Evolutionary conservation across 2,113 vertebrate species (phyloP).

Genomic region (Bombycilla garrulus): DNA sequence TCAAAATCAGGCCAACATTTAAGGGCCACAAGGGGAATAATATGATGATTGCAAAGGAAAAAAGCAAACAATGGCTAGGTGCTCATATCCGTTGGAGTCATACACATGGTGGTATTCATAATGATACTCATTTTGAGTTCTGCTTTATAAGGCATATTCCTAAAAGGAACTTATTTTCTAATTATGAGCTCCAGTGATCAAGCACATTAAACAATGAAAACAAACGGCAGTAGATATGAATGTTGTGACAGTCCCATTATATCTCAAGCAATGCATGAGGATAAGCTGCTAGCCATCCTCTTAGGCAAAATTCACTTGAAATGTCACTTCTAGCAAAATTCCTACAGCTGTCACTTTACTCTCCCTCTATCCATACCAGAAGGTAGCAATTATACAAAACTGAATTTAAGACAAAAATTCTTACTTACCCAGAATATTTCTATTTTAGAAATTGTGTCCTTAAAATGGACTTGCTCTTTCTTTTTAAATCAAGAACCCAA

Average conservation of each 20-base stretch:
- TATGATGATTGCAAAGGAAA: neutral
- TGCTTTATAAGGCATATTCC: slow-evolving; percentile 36
- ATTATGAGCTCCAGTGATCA: slow-evolving; percentile 62
- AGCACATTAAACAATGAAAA: slow-evolving; percentile 59
- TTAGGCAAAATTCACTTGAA: neutral
- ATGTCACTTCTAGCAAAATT: neutral
- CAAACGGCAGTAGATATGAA: slow-evolving; percentile 9
- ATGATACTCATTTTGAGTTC: slow-evolving; percentile 20
- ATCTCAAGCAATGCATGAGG: neutral
- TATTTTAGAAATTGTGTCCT: neutral
- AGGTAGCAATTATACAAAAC: neutral
- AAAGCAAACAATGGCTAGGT: slow-evolving; percentile 15
- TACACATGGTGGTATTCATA: neutral
- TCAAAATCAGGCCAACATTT: slow-evolving; percentile 27
- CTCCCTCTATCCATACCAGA: neutral
- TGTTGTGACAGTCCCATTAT: slow-evolving; percentile 37
- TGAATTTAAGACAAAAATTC: neutral
- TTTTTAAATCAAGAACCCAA: neutral
- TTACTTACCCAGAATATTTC: neutral
- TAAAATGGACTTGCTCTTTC: neutral
- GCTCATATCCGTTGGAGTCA: neutral
- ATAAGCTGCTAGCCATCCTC: slow-evolving; percentile 2
- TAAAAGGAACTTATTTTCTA: slow-evolving; percentile 61
- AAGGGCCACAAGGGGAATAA: slow-evolving; percentile 19
- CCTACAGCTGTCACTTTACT: neutral